Conservation (phyloP, 2,888 invertebrate species). For the Galerucella calmariensis region DNA sequence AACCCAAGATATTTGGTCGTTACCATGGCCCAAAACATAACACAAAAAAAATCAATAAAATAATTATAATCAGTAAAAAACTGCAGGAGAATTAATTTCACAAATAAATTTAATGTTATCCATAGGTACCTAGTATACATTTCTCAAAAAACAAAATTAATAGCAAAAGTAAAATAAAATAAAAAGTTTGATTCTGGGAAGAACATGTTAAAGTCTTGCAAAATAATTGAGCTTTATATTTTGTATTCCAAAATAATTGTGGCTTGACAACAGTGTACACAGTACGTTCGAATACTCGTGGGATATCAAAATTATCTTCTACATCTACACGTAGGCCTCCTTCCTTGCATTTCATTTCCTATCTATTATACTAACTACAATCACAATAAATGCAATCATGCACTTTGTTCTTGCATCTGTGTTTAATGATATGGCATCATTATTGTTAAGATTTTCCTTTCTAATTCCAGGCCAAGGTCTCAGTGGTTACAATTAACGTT, state of each 20-base stretch:
- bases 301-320: slow-evolving; percentile 59
- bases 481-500: slow-evolving; percentile 10
- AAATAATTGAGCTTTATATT: no score
- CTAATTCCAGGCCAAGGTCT: slow-evolving; percentile 43
- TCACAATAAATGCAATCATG: slow-evolving; percentile 45
- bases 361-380: slow-evolving; percentile 31
- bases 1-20: no score
- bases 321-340: slow-evolving; percentile 60
- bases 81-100: no score
- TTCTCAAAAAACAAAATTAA: neutral
- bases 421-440: slow-evolving; percentile 47
- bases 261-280: slow-evolving; percentile 31
- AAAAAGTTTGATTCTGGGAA: neutral
- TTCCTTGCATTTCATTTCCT: slow-evolving; percentile 46
- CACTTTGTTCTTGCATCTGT: slow-evolving; percentile 46
- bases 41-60: no score
- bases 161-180: neutral
- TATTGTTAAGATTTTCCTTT: slow-evolving; percentile 42
- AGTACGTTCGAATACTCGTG: slow-evolving; percentile 2
- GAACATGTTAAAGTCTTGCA: neutral
- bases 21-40: no score
- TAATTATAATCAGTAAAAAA: no score
- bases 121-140: no score
- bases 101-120: neutral
- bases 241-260: neutral